Conservation (phyloP, 2,113 vertebrate genomes). For the Myrmecophaga tridactyla region DNA sequence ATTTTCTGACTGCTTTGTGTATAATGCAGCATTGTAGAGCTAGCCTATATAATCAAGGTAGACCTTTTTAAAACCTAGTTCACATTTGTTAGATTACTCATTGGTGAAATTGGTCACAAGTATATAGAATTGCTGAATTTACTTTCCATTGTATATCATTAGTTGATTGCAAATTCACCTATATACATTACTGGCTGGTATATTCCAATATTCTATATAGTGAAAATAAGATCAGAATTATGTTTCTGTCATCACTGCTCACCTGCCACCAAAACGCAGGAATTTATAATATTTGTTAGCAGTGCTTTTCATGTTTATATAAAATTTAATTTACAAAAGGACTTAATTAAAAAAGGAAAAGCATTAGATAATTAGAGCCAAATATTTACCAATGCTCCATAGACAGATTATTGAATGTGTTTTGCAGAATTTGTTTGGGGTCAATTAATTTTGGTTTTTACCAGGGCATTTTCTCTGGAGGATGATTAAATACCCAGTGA, state of each 20-base stretch:
- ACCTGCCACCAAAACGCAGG: not conserved
- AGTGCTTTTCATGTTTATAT: not conserved
- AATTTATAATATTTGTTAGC: not conserved
- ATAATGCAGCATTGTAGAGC: not conserved
- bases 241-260: not conserved
- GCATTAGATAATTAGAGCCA: not conserved
- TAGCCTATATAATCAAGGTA: not conserved
- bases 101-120: not conserved
- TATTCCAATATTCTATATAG: not conserved
- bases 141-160: not conserved
- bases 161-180: not conserved
- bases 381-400: not conserved
- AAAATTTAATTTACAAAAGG: not conserved
- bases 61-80: not conserved
- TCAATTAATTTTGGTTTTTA: not conserved
- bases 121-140: not conserved
- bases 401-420: not conserved
- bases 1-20: not conserved
- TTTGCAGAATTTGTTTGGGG: not conserved
- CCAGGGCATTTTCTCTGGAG: not conserved
- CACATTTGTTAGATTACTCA: not conserved
- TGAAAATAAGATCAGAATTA: not conserved
- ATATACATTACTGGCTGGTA: not conserved
- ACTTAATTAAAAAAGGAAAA: not conserved
- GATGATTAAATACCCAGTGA: not conserved